A percentile compares a stretch with the other conserved stretches of the same genome.
Conservation (phyloP, 2,888 invertebrate species). For the Leptinotarsa juncta region DNA sequence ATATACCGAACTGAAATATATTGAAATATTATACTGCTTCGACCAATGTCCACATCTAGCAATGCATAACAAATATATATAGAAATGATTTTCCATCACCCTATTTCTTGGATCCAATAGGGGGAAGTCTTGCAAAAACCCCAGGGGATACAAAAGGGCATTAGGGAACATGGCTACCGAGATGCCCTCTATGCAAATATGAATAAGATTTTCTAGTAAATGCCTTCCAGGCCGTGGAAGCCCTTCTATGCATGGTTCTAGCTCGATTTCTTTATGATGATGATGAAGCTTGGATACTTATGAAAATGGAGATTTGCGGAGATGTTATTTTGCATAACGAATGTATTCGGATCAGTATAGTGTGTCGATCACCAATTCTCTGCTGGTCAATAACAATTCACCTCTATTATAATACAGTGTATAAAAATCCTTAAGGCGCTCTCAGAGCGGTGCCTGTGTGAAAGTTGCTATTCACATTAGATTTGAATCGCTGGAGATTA, state of each 20-base stretch:
- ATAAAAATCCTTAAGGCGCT: too few species aligned
- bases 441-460: too few species aligned
- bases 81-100: slow-evolving; percentile 63
- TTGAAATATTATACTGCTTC: slow-evolving; percentile 64
- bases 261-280: slow-evolving; percentile 57
- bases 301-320: slow-evolving; percentile 48
- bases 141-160: slow-evolving; percentile 47
- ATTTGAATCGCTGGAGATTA: too few species aligned
- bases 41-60: slow-evolving; percentile 64
- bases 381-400: too few species aligned
- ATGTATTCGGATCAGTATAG: background rate
- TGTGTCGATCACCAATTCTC: background rate
- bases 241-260: slow-evolving; percentile 39
- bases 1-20: slow-evolving; percentile 57
- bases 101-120: slow-evolving; percentile 59
- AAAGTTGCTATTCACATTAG: too few species aligned
- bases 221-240: slow-evolving; percentile 44
- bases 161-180: slow-evolving; percentile 52
- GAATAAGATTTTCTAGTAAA: slow-evolving; percentile 57
- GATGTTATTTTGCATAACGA: slow-evolving; percentile 1
- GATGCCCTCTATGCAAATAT: slow-evolving; percentile 58
- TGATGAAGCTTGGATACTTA: slow-evolving; percentile 53
- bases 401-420: too few species aligned
- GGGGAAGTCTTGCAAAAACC: slow-evolving; percentile 50
- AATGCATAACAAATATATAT: slow-evolving; percentile 65